Percentiles rank a stretch among this genome's conserved stretches.
These are phyloP conservation scores for Gopherus flavomarginatus DNA, from an alignment of 2,113 vertebrate species.

Conservation along the genomic window DNA sequence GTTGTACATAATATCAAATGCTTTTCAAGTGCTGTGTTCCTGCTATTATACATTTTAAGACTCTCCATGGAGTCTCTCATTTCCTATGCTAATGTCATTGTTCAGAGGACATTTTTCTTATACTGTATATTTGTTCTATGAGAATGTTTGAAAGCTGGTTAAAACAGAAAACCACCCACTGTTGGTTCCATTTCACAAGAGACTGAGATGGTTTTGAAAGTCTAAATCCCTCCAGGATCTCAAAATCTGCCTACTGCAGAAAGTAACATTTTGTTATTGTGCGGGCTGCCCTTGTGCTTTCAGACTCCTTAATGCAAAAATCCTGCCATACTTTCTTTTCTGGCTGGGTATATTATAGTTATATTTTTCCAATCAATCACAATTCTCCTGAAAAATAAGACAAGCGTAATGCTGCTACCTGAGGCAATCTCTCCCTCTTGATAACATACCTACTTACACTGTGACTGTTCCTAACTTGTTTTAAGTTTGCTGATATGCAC, in stretches of 20 bases:
- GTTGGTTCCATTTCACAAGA: not conserved
- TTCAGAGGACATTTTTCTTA: not conserved
- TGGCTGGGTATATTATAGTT: not conserved
- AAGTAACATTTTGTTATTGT: not conserved
- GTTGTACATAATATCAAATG: not conserved
- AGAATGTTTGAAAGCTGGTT: not conserved
- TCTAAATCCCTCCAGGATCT: not conserved
- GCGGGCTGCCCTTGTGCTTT: not conserved
- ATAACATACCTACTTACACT: conserved; percentile 8
- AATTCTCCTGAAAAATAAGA: conserved; percentile 7
- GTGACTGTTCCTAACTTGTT: conserved; percentile 54
- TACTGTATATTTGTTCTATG: not conserved
- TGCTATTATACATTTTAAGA: conserved; percentile 28
- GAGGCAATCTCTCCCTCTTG: conserved; percentile 2
- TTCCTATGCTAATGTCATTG: not conserved
- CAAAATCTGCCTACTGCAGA: conserved; percentile 5
- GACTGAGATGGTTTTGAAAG: not conserved
- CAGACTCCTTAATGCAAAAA: not conserved
- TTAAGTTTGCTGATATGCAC: conserved; percentile 22
- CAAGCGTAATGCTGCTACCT: conserved; percentile 37
- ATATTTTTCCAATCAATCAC: conserved; percentile 51
- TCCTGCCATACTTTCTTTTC: not conserved
- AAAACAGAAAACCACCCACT: conserved; percentile 6
- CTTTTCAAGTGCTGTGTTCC: conserved; percentile 20
- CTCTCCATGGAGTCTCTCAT: not conserved